Conservation (phyloP, 2,888 invertebrate genomes). For the Temnothorax ravouxi region DNA sequence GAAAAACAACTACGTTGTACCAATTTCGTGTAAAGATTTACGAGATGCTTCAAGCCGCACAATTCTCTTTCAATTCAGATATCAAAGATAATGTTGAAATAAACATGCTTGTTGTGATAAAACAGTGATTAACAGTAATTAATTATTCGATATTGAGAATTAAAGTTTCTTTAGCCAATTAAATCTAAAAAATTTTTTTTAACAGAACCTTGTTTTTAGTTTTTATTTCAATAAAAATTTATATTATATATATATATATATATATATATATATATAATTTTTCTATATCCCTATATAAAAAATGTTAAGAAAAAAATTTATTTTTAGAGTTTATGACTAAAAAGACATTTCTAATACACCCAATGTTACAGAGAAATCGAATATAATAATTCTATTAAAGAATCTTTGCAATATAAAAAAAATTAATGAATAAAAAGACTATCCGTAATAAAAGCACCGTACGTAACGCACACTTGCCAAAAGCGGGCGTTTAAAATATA, state of each 20-base stretch:
- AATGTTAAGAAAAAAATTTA: neutral
- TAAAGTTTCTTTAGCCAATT: neutral
- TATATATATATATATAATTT: neutral
- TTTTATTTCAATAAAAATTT: neutral
- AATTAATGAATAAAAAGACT: neutral
- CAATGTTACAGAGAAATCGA: neutral
- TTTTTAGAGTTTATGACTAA: neutral
- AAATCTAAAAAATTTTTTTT: neutral
- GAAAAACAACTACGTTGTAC: neutral
- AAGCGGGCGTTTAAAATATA: constrained; percentile 9
- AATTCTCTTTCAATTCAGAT: neutral
- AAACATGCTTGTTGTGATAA: neutral
- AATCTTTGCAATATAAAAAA: neutral
- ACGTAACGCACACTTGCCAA: neutral
- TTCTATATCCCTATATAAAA: neutral
- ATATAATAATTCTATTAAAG: neutral
- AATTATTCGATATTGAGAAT: neutral
- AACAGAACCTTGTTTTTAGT: neutral
- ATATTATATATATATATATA: too few species aligned
- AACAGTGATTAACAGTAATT: neutral
- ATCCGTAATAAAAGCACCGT: neutral
- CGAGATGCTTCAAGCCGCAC: neutral
- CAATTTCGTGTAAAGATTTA: constrained; percentile 7
- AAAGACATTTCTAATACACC: neutral
- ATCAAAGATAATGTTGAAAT: neutral